Conservation (phyloP, 1,140 invertebrate species). For the Cotesia typhae region DNA sequence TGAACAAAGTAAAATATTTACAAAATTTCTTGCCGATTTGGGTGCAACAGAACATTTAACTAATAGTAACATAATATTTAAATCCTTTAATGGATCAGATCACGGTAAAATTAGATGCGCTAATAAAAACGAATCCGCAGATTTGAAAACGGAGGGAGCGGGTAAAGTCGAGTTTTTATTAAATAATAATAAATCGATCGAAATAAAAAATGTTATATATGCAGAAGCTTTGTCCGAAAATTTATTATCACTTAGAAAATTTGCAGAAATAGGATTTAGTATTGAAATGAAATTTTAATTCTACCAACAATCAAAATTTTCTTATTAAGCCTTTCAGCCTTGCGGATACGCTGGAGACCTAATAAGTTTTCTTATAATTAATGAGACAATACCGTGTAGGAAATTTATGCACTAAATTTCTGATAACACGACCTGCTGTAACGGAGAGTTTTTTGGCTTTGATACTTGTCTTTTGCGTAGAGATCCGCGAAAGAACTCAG, state of each 20-base stretch:
- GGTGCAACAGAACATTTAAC: conserved; percentile 38
- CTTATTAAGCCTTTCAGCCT: too few species aligned
- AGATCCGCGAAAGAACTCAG: too few species aligned
- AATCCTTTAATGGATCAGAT: conserved; percentile 28
- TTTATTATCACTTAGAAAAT: conserved; percentile 29
- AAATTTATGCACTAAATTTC: too few species aligned
- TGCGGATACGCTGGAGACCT: too few species aligned
- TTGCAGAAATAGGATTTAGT: conserved; percentile 31
- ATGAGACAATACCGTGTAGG: too few species aligned
- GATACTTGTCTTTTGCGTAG: too few species aligned
- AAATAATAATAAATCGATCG: background rate
- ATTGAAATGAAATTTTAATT: too few species aligned
- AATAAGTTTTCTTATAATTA: too few species aligned
- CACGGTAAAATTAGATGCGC: conserved; percentile 31
- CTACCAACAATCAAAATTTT: too few species aligned
- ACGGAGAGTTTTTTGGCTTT: too few species aligned
- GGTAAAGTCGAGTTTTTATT: background rate
- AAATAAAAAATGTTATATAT: conserved; percentile 30
- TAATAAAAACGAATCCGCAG: conserved; percentile 28
- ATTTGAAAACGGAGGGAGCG: conserved; percentile 28
- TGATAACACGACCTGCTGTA: too few species aligned
- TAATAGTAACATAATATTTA: conserved; percentile 37
- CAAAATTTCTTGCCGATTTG: conserved; percentile 38
- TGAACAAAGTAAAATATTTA: conserved; percentile 2
- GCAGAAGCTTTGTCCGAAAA: conserved; percentile 26